phyloP scores from a whole-genome alignment of 2,113 vertebrate species.

The Nannospalax galili region DNA sequence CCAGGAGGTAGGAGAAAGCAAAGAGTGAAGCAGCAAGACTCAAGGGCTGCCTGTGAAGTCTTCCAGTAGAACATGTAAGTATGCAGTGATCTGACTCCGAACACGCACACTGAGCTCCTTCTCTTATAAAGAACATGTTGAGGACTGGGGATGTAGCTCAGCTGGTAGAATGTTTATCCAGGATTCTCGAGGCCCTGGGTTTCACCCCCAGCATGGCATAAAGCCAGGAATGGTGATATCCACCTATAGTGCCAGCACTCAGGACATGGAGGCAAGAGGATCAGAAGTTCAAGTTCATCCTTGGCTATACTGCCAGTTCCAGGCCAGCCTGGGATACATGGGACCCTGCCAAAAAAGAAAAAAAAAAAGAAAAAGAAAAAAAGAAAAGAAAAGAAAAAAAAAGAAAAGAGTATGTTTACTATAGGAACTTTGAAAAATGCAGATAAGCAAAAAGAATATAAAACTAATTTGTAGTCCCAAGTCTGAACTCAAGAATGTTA shows the following conservation, averaged over 20 bases:
- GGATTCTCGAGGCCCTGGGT: neutral
- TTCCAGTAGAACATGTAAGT: neutral
- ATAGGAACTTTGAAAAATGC: neutral
- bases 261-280: neutral
- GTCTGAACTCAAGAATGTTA: neutral
- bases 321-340: neutral
- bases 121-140: neutral
- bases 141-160: neutral
- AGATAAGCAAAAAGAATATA: slow-evolving; percentile 12
- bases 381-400: no score
- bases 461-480: slow-evolving; percentile 8
- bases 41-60: neutral
- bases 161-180: no score
- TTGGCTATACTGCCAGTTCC: neutral
- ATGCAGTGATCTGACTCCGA: neutral
- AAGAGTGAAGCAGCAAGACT: neutral
- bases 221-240: neutral
- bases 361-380: no score
- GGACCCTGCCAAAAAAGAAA: neutral
- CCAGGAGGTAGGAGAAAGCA: neutral
- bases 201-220: neutral
- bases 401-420: neutral
- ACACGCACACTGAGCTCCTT: neutral
- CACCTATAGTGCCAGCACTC: neutral
- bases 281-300: neutral